Evolutionary conservation across 2,797 vertebrate genomes (phyloP), one percentile per base, ranked within the genome.

Genomic region (Clamator glandarius): DNA sequence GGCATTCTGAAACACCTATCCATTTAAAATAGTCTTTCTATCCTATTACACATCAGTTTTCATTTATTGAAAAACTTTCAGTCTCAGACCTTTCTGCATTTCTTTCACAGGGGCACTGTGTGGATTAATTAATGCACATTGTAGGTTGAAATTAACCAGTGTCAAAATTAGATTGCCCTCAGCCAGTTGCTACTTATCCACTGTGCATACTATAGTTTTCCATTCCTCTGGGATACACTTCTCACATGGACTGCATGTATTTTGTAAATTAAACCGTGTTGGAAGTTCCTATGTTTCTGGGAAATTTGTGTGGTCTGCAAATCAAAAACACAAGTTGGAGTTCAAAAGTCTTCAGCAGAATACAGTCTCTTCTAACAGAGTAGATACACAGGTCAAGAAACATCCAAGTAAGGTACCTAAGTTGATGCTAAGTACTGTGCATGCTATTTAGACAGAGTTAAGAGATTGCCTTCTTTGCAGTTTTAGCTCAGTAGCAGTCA

Each of bases 271-370:
- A 55, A 73, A 93, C 59, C 46, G 24, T 54, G 29, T 64, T 90
- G 67, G 67, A 76, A 8, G 5, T 79, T 95, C 48, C 89, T 44
- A 50, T 74, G 93, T 46, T 92, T 73, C 59, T 82, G 70, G 44
- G 36, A 84, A 52, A 70, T 81, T 21, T 86, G 44, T 84, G 87
- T 86, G 84, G 59, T 95, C 79, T 89, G 55, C 55, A 96, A 92
- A 63, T 59, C 33, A 58, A n/a, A 84, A 63, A 76, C 59, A 81
- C 4, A 73, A 93, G 33, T 33, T 79, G 44, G 21, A 76, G 33
- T 90, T 79, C 63, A 63, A 73, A 91, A 70, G 29, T 6, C 67
- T 78, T 86, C 67, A 57, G 31, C 0, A 84, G 48, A 86, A 61
- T 21, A 63, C 15, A n/a, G 25, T 57, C 48, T 67, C 10, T 31